These are phyloP conservation scores for Cepaea nemoralis DNA, from an alignment of 1,140 invertebrate species.

Conservation along the genomic window DNA sequence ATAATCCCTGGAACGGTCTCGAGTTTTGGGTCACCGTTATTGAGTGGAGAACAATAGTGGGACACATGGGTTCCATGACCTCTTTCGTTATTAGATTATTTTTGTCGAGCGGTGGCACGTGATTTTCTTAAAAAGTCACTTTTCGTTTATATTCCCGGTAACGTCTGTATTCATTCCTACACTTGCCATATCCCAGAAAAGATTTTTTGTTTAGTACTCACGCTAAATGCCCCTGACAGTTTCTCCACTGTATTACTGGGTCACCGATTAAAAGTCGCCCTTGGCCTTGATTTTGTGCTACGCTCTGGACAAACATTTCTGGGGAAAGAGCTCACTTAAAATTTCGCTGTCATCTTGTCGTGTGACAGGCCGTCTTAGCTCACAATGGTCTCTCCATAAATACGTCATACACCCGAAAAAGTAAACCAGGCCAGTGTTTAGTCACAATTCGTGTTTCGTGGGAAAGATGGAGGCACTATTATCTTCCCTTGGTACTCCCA, in stretches of 20 bases:
- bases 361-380: neutral
- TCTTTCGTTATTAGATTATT: neutral
- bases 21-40: too few relatives aligned
- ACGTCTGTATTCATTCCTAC: neutral
- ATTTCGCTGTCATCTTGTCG: neutral
- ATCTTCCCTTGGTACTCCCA: neutral
- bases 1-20: too few relatives aligned
- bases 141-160: neutral
- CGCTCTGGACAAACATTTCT: neutral
- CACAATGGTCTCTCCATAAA: neutral
- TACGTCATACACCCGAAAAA: neutral
- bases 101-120: neutral
- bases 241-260: neutral
- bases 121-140: neutral
- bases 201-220: neutral
- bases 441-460: neutral
- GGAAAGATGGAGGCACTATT: neutral
- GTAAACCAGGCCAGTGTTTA: neutral
- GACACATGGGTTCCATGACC: neutral
- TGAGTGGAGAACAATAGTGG: neutral
- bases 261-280: neutral
- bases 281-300: slow-evolving; percentile 8
- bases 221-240: neutral
- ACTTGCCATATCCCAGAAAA: neutral
- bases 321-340: neutral